Evolutionary conservation across 2,888 invertebrate genomes (phyloP), one percentile per base, ranked within the genome.

Genomic region (Agonum fuliginosum): DNA sequence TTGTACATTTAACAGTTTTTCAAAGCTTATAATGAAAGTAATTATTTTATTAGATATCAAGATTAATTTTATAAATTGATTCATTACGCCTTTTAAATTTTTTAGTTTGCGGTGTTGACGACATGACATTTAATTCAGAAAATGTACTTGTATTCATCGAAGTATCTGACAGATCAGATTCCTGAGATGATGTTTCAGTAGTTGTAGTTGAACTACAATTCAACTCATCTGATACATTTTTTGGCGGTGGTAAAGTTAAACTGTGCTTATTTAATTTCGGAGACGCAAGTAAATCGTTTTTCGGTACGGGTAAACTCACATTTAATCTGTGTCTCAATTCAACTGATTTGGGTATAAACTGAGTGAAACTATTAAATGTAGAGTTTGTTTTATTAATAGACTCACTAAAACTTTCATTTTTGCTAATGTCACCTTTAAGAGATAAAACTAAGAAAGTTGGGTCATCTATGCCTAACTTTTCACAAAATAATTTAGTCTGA

Each of bases 381-480:
- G 48, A 67, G 19, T 30, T 34, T 34, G 54, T 41, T 41, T 22
- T 43, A 5, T 48, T 43, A 58, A 8, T 67, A 10, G 58, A 71
- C 2, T 83, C 80, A 14, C 83, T 82, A 0, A 80, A 82, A 72
- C 79, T 82, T 43, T 83, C 85, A 78, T 89, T 86, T 0, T 62
- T 62, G 14, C 10, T 62, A 30, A 17, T 8, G 17, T 27, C 30
- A 17, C 91, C 90, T 19, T 85, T 85, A 77, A 90, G 85, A 10
- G 90, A 86, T 85, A 91, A 85, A 0, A 93, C 85, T 37, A 94
- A 87, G 80, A 90, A 90, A 10, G 94, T 86, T 0, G 97, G 97
- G 87, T 98, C 97, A 84, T 94, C 94, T 75, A 98, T 91, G 0
- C 92, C 91, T 41, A 95, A 85, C 79, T 85, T 89, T 58, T 91